Evolutionary conservation across 1,140 invertebrate species (phyloP), one percentile per base, ranked within the genome.

Genomic region (Drosophila mayri): DNA sequence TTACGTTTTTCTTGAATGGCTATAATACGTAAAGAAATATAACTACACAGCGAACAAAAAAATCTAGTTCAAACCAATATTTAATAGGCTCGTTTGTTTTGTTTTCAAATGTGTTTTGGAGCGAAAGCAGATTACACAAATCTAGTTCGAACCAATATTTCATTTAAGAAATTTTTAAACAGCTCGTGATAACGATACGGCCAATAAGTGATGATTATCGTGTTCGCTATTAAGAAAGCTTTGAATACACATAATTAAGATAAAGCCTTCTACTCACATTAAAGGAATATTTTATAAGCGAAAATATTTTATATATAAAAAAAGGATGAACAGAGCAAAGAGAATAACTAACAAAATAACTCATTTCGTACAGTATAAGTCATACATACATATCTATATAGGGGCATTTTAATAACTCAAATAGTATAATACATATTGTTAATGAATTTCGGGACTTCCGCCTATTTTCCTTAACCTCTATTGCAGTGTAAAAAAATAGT

Each of bases 91-190:
- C 7, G 22, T 47, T 25, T 47, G 22, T 47, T 25, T 22, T 54
- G 20, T 37, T 22, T 37, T 25, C 5, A 37, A 52, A 16, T 22
- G 16, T 16, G 4, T 20, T 37, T 37, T 37, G n/a, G 16, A 22
- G 14, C 52, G n/a, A 38, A n/a, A 38, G 20, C 20, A n/a, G 52
- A 38, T 55, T 38, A 55, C 20, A 55, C 12, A 38, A n/a, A 55
- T n/a, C 52, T 55, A 25, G 35, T 55, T 55, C 5, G 9, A 55
- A 55, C 52, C 52, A 38, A 55, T 38, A 25, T 52, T 37, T 52
- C 37, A 37, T 16, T 37, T 14, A 1, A 25, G 14, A 10, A 55
- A 22, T 55, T 55, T 38, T n/a, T 4, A 11, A 55, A 55, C 20
- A 11, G 9, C 14, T 25, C n/a, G 9, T 38, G 52, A 55, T 54